Conservation (phyloP, 2,113 vertebrate genomes). For the Octodon degus region DNA sequence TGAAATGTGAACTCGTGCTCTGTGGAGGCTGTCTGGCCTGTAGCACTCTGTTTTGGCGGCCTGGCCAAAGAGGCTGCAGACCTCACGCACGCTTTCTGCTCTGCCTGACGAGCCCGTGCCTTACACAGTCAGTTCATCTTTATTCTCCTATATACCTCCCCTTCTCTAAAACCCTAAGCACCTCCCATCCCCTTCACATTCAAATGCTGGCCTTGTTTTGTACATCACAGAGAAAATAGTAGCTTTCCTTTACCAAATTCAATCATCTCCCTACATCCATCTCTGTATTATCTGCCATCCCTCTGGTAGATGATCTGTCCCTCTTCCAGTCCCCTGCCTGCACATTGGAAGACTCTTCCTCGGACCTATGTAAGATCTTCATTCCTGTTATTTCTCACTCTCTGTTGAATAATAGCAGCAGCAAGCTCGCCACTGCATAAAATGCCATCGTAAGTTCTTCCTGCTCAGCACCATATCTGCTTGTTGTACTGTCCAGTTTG, state of each 20-base stretch:
- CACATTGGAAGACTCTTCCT: too few relatives aligned
- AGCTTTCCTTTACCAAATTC: background rate
- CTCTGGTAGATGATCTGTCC: too few relatives aligned
- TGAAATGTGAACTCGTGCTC: background rate
- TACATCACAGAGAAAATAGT: background rate
- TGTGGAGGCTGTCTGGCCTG: background rate
- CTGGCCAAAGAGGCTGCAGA: background rate
- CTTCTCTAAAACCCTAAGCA: conserved; percentile 40
- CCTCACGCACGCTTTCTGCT: background rate
- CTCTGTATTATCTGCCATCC: background rate
- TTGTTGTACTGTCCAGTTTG: background rate
- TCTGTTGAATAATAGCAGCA: background rate
- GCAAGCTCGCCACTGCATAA: background rate
- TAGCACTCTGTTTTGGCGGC: background rate
- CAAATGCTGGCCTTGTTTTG: background rate
- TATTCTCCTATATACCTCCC: background rate
- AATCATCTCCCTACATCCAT: background rate
- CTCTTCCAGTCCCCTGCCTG: background rate
- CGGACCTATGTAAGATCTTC: background rate
- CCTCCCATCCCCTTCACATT: background rate
- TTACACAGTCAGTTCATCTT: background rate
- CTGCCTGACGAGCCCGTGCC: background rate
- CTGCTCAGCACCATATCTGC: background rate
- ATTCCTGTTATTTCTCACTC: background rate
- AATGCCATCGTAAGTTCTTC: background rate